Base-by-base conservation (phyloP, 2,113 vertebrate genomes). In the Python bivittatus region DNA sequence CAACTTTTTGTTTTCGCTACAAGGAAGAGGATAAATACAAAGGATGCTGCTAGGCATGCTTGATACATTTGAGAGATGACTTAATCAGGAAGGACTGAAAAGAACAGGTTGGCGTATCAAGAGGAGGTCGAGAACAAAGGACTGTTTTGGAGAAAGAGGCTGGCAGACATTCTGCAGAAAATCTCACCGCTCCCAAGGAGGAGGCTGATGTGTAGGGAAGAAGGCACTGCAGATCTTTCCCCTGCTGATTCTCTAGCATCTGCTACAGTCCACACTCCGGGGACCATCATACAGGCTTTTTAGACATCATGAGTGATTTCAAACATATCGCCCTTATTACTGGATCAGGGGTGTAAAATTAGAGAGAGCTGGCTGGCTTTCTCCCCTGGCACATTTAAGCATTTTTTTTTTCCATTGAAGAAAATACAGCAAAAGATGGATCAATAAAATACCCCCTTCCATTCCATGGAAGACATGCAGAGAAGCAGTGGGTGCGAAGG, bases 71-170 rank as follows among this genome's bases (percentile, higher is more conserved):
- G 10, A 88, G 84, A 12, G 91, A 90, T 44, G 72, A 0, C 91
- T 93, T 33, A 89, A 54, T 0, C 58, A n/a, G 15, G 1, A 68
- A 22, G 33, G n/a, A n/a, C 92, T 56, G 94, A 56, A 44, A 12
- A n/a, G n/a, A 58, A 29, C 4, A 7, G 42, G 44, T 0, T 84
- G 0, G 0, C 54, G n/a, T 72, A 61, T 90, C 93, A 0, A 0
- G 53, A 72, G 29, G 0, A 0, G n/a, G 86, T 23, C 33, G 29
- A 84, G 61, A 90, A 93, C 85, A 94, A 88, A 52, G 64, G 23
- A 42, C 25, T 8, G 2, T 52, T 90, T 91, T 22, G 83, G 33
- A 61, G 27, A 79, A 87, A 9, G n/a, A 7, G 33, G 5, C 25
- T 44, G 48, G 91, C 85, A 87, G 85, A 60, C 33, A 33, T 20